These are phyloP conservation scores for Gonioctena quinquepunctata DNA, from an alignment of 1,140 invertebrate species.

Conservation along the genomic window DNA sequence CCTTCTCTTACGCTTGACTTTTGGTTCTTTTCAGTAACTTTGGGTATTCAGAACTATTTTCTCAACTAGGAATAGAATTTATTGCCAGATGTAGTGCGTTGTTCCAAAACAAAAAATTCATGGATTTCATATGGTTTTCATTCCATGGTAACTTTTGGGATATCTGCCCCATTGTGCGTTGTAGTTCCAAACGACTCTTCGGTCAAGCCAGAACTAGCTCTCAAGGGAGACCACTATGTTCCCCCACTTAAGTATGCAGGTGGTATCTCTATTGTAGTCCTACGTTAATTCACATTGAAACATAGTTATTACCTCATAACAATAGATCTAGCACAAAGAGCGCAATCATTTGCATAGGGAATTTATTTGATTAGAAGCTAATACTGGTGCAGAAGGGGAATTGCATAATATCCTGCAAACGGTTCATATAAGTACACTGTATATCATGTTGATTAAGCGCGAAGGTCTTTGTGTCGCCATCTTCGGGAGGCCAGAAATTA, in stretches of 20 bases:
- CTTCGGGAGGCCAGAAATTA: neutral
- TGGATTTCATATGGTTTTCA: too few species aligned
- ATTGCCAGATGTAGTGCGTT: too few species aligned
- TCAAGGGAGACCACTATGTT: neutral
- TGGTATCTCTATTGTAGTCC: neutral
- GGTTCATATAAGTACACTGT: neutral
- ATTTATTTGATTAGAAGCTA: constrained; percentile 11
- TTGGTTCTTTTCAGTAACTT: too few species aligned
- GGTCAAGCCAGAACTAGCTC: too few species aligned
- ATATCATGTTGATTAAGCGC: neutral
- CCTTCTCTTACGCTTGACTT: too few species aligned
- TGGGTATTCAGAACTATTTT: too few species aligned
- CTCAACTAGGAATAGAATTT: too few species aligned
- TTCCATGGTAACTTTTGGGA: too few species aligned
- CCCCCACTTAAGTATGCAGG: neutral
- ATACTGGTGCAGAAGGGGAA: neutral
- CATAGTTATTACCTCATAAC: constrained; percentile 13
- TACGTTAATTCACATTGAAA: constrained; percentile 9
- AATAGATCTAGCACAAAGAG: neutral
- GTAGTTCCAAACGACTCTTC: too few species aligned
- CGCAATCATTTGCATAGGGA: constrained; percentile 1
- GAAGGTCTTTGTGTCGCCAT: neutral
- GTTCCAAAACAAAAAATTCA: too few species aligned
- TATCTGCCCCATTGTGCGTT: too few species aligned
- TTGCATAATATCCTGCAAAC: neutral